phyloP scores from a whole-genome alignment of 2,113 vertebrate genomes.

The Agelaius tricolor region DNA sequence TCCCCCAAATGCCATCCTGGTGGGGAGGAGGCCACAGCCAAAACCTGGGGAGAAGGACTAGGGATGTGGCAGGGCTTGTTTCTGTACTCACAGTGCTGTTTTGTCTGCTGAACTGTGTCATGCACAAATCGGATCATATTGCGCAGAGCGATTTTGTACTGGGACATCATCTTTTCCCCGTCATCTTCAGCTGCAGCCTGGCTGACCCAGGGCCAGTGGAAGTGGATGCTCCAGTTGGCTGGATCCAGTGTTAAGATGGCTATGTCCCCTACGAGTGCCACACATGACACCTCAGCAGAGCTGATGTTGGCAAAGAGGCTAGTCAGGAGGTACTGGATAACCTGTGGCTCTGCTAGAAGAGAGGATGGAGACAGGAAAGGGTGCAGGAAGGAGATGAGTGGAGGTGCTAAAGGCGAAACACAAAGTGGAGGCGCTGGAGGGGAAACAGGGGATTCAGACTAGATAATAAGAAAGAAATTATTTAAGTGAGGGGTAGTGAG shows the following conservation, averaged over 20 bases:
- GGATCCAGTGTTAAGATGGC: neutral
- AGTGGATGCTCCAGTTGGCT: neutral
- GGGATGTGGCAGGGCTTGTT: neutral
- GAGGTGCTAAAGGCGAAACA: neutral
- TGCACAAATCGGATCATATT: neutral
- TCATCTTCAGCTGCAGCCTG: neutral
- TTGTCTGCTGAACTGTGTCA: accelerated
- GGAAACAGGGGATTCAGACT: neutral
- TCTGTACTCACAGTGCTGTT: neutral
- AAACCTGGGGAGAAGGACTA: neutral
- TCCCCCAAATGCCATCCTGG: neutral
- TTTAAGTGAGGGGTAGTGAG: neutral
- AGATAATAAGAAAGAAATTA: neutral
- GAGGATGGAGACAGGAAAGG: neutral
- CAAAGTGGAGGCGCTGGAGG: neutral
- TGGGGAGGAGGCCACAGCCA: neutral
- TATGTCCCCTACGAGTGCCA: neutral
- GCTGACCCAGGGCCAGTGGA: neutral
- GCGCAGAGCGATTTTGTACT: neutral
- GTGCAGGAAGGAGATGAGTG: neutral
- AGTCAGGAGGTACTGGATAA: neutral
- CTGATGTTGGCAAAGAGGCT: neutral
- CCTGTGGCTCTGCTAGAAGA: neutral
- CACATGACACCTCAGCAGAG: neutral
- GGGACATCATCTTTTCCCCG: neutral